Percentiles rank a stretch among this genome's conserved stretches.
phyloP scores from a whole-genome alignment of 1,140 invertebrate genomes.

The Atta colombica region DNA sequence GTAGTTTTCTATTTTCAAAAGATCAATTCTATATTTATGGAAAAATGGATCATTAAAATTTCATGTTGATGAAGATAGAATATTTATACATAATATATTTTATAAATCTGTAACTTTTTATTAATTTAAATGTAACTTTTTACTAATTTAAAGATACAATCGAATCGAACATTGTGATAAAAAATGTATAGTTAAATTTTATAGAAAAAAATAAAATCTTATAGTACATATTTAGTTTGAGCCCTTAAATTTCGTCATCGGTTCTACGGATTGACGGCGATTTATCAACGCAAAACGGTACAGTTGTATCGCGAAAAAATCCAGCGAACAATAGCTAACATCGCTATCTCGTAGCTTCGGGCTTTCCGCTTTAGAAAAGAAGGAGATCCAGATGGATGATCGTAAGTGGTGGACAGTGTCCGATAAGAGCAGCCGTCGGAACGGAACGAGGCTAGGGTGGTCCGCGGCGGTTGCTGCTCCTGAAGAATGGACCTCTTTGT shows the following conservation, averaged over 20 bases:
- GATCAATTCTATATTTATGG: not conserved
- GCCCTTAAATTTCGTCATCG: not conserved
- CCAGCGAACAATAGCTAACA: constrained; percentile 63
- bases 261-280: constrained; percentile 1
- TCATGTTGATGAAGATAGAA: not conserved
- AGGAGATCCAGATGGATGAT: constrained; percentile 85
- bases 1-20: not conserved
- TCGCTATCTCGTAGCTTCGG: constrained; percentile 61
- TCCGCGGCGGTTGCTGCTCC: constrained; percentile 62
- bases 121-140: not conserved
- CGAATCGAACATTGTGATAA: not conserved
- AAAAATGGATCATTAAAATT: not conserved
- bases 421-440: constrained; percentile 80
- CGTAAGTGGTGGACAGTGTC: constrained; percentile 83
- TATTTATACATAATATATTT: not conserved
- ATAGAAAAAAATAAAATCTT: not conserved
- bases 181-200: not conserved
- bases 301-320: constrained; percentile 75
- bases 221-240: not conserved
- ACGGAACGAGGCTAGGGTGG: constrained; percentile 26
- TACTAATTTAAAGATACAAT: not conserved
- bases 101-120: not conserved
- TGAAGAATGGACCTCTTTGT: constrained; percentile 87
- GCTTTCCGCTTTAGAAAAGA: constrained; percentile 60
- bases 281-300: constrained; percentile 29